These are phyloP conservation scores for Ailuropoda melanoleuca DNA, from an alignment of 2,113 vertebrate species.

Conservation along the genomic window DNA sequence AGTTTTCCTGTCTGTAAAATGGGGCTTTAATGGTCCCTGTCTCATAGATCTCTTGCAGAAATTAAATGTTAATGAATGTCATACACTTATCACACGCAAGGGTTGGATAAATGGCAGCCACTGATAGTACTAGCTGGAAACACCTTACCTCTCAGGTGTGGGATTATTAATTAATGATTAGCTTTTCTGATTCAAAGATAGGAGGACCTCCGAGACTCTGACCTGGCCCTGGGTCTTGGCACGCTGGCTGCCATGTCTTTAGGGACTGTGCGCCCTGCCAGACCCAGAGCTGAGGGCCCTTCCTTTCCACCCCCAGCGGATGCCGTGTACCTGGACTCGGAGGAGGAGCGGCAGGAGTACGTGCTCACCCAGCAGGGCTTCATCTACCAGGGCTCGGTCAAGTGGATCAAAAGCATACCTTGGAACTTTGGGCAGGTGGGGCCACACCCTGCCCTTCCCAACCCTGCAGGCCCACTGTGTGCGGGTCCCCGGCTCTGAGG, in stretches of 20 bases:
- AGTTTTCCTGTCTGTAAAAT: background rate
- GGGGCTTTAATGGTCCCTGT: background rate
- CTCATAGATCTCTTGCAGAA: background rate
- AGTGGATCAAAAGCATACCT: conserved; percentile 81
- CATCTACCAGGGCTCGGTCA: conserved; percentile 88
- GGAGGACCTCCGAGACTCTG: background rate
- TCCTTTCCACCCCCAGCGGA: conserved; percentile 85
- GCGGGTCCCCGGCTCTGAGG: background rate
- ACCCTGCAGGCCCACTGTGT: background rate
- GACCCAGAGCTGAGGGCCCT: background rate
- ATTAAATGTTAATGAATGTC: background rate
- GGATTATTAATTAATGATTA: background rate
- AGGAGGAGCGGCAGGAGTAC: conserved; percentile 87
- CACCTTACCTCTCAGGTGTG: background rate
- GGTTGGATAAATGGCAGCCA: background rate
- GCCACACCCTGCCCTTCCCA: rapidly evolving
- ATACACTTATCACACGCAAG: background rate
- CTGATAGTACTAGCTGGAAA: background rate
- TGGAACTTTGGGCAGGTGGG: conserved; percentile 97
- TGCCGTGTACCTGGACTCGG: conserved; percentile 87
- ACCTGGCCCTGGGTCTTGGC: background rate
- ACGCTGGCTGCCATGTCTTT: background rate
- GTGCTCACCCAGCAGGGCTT: conserved; percentile 92
- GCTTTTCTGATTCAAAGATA: background rate
- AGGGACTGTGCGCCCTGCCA: background rate